These are phyloP conservation scores for Antennarius striatus DNA, from an alignment of 2,113 vertebrate species.

Conservation along the genomic window DNA sequence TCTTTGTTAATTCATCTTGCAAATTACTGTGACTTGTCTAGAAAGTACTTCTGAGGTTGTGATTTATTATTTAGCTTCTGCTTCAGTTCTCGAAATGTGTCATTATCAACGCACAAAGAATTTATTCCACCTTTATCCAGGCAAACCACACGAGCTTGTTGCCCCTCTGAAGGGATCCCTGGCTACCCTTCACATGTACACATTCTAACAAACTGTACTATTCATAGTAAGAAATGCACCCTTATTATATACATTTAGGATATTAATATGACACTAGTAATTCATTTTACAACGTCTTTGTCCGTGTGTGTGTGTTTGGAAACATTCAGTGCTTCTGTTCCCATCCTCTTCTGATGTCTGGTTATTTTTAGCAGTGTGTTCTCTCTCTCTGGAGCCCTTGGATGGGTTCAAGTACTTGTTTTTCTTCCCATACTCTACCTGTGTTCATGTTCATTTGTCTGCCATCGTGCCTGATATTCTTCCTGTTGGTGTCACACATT, in stretches of 20 bases:
- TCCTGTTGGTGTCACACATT: slow-evolving; percentile 23
- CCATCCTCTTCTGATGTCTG: slow-evolving; percentile 52
- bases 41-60: no score
- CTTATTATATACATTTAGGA: neutral
- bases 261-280: slow-evolving; percentile 16
- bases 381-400: slow-evolving; percentile 56
- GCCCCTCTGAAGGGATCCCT: slow-evolving; percentile 4
- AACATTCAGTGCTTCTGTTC: slow-evolving; percentile 69
- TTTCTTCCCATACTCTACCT: slow-evolving; percentile 53
- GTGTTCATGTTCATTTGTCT: slow-evolving; percentile 24
- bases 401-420: slow-evolving; percentile 61
- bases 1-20: no score
- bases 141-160: neutral
- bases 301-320: slow-evolving; percentile 45
- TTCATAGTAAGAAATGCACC: neutral
- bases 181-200: neutral
- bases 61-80: no score
- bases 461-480: slow-evolving; percentile 5
- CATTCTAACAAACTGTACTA: neutral
- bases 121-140: no score
- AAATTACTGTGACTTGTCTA: no score
- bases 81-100: no score
- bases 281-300: slow-evolving; percentile 30
- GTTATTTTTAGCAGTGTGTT: slow-evolving; percentile 73
- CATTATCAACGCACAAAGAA: no score